phyloP scores from a whole-genome alignment of 1,140 invertebrate genomes.

The Nylanderia fulva region DNA sequence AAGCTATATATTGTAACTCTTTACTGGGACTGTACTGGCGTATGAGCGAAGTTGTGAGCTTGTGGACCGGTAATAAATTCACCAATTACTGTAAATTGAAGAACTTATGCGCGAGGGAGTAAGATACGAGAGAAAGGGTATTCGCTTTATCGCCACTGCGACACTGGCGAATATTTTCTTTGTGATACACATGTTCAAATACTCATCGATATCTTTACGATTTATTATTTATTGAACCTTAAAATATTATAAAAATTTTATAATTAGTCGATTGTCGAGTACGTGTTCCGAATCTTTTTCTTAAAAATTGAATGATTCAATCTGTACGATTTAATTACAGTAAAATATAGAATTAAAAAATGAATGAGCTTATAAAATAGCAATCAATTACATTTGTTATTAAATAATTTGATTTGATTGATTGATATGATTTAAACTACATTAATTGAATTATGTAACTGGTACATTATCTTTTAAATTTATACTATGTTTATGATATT shows the following conservation, averaged over 20 bases:
- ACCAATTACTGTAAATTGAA: conserved; percentile 74
- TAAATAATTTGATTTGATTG: not conserved
- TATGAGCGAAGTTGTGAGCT: conserved; percentile 40
- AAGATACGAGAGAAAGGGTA: conserved; percentile 33
- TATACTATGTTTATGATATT: too few species aligned
- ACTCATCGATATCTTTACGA: not conserved
- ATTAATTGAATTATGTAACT: not conserved
- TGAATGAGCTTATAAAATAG: not conserved
- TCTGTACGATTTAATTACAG: not conserved
- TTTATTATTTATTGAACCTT: not conserved
- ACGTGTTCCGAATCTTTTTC: not conserved
- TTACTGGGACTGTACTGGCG: conserved; percentile 53
- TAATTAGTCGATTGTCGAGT: not conserved
- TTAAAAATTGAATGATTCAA: not conserved
- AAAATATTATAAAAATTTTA: conserved; percentile 3
- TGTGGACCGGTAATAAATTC: conserved; percentile 73
- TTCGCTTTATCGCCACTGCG: conserved; percentile 35
- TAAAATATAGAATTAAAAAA: not conserved
- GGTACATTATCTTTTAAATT: not conserved
- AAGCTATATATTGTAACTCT: conserved; percentile 53
- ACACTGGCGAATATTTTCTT: not conserved
- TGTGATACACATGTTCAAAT: conserved; percentile 2
- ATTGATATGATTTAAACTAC: not conserved
- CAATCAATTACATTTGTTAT: not conserved
- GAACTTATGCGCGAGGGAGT: conserved; percentile 42